Conservation (phyloP, 2,113 vertebrate species). For the Meleagris gallopavo region DNA sequence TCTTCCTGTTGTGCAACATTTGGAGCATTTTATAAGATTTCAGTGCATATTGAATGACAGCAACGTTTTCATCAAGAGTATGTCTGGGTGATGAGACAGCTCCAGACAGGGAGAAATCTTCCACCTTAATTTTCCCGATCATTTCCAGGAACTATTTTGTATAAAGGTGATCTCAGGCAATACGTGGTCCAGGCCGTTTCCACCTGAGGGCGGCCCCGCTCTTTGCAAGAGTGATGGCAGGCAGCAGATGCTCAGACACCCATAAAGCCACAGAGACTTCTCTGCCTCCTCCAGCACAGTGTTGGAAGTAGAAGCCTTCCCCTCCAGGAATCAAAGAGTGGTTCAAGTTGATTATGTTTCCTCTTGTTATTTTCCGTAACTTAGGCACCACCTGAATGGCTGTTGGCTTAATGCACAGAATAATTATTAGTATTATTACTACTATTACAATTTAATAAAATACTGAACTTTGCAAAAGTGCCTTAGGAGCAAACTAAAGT, state of each 20-base stretch:
- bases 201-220: neutral
- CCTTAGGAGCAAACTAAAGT: slow-evolving; percentile 44
- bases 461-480: neutral
- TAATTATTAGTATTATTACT: slow-evolving; percentile 41
- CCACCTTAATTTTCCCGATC: neutral
- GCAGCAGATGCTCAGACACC: neutral
- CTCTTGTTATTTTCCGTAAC: slow-evolving; percentile 22
- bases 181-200: neutral
- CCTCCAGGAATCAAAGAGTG: neutral
- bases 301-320: neutral
- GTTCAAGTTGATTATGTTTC: neutral
- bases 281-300: neutral
- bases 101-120: neutral
- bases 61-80: neutral
- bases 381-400: slow-evolving; percentile 1
- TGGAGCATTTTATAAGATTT: slow-evolving; percentile 7
- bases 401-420: neutral
- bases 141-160: neutral
- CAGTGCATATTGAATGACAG: neutral
- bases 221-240: neutral
- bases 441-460: slow-evolving; percentile 19
- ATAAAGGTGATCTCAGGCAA: neutral
- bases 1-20: neutral
- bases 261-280: neutral
- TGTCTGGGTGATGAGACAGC: neutral